These are phyloP conservation scores for Pollachius pollachius DNA, from an alignment of 2,113 vertebrate species.

Conservation along the genomic window DNA sequence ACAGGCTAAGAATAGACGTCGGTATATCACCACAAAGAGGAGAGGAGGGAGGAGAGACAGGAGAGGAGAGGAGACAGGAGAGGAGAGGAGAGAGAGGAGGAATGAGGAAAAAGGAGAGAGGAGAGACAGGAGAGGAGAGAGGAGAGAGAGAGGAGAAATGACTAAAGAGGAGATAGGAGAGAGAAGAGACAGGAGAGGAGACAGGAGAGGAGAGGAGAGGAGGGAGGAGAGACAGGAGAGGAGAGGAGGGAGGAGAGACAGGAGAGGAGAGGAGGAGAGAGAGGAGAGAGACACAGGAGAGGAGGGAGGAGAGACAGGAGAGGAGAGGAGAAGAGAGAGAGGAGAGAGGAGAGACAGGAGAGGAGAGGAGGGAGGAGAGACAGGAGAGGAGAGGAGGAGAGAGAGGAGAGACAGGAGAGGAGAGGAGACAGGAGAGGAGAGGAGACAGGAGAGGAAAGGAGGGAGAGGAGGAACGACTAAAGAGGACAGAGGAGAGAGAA, in stretches of 20 bases:
- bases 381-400: constrained; percentile 3
- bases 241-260: not conserved
- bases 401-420: not conserved
- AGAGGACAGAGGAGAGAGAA: too few species aligned
- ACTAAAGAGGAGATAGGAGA: not conserved
- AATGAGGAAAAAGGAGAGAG: not conserved
- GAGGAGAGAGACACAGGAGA: too few species aligned
- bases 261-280: not conserved
- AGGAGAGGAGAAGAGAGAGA: constrained; percentile 2
- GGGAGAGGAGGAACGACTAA: too few species aligned
- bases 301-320: not conserved
- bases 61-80: not conserved
- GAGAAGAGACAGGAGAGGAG: not conserved
- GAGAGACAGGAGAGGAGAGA: not conserved
- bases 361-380: not conserved
- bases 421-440: constrained; percentile 4
- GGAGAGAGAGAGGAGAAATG: not conserved
- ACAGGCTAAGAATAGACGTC: constrained; percentile 61
- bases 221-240: not conserved
- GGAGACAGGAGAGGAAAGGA: not conserved
- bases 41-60: not conserved
- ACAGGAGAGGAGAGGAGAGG: constrained; percentile 1
- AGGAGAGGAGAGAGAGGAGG: too few species aligned
- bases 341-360: not conserved
- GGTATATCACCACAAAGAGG: constrained; percentile 31